These are phyloP conservation scores for Drosophila pruinosa DNA, from an alignment of 1,140 invertebrate genomes.

Conservation along the genomic window DNA sequence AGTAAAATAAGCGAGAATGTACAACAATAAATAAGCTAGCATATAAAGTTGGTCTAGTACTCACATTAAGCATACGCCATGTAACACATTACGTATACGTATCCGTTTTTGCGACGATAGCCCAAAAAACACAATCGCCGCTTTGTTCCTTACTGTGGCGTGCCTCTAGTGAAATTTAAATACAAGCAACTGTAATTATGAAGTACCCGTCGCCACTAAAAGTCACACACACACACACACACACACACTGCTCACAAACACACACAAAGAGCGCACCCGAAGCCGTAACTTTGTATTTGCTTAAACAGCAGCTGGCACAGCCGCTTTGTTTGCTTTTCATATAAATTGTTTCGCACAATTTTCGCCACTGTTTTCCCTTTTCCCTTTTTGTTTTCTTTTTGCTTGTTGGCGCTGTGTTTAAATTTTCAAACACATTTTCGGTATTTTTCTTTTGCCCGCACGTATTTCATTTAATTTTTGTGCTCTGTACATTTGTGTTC, in stretches of 20 bases:
- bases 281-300: constrained; percentile 67
- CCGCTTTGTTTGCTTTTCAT: constrained; percentile 56
- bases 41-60: constrained; percentile 41
- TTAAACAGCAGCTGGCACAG: constrained; percentile 67
- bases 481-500: constrained; percentile 37
- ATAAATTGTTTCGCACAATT: constrained; percentile 60
- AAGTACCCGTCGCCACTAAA: constrained; percentile 59
- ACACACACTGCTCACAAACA: constrained; percentile 9
- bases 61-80: constrained; percentile 62
- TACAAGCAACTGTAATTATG: constrained; percentile 66
- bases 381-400: constrained; percentile 11
- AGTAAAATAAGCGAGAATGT: background rate
- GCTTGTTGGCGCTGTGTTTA: constrained; percentile 22
- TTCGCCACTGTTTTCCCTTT: constrained; percentile 26
- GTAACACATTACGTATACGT: constrained; percentile 34
- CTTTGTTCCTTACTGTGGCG: constrained; percentile 8
- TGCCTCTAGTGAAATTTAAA: constrained; percentile 63
- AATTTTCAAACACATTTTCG: constrained; percentile 56
- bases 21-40: constrained; percentile 22
- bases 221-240: constrained; percentile 42
- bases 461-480: constrained; percentile 63
- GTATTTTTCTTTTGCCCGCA: constrained; percentile 59
- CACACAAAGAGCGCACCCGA: constrained; percentile 8
- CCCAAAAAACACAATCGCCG: constrained; percentile 34
- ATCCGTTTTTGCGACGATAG: background rate